Evolutionary conservation across 2,797 vertebrate species (phyloP).

Genomic region (Xerus rutilus): DNA sequence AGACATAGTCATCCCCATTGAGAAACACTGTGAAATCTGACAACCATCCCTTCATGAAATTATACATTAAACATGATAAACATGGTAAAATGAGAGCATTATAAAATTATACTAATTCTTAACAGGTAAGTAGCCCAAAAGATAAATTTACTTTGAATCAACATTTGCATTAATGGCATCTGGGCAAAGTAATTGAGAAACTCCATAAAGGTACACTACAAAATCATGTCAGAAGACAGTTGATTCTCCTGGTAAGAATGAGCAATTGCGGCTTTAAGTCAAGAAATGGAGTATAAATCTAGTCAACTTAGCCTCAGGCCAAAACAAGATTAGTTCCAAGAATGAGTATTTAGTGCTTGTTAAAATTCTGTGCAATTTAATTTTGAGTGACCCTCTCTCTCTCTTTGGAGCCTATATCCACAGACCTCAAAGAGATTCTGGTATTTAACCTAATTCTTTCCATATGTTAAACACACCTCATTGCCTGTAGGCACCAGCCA

Average conservation of each 20-base stretch:
- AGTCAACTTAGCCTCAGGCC: not conserved
- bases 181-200: constrained; percentile 52
- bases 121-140: not conserved
- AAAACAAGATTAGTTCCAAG: constrained; percentile 47
- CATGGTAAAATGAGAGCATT: not conserved
- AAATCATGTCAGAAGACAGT: not conserved
- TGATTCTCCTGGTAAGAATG: not conserved
- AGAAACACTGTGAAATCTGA: constrained; percentile 10
- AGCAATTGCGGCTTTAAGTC: not conserved
- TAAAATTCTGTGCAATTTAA: constrained; percentile 49
- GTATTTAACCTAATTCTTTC: constrained; percentile 73
- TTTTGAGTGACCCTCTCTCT: constrained; percentile 26
- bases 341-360: constrained; percentile 28
- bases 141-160: not conserved
- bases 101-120: constrained; percentile 21
- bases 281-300: not conserved
- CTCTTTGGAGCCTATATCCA: constrained; percentile 28
- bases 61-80: not conserved
- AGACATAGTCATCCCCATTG: not conserved
- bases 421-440: constrained; percentile 73
- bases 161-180: not conserved
- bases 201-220: not conserved
- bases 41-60: not conserved
- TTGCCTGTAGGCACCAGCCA: constrained; percentile 40
- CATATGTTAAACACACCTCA: constrained; percentile 67